Evolutionary conservation across 2,797 vertebrate genomes (phyloP).

Genomic region (Clamator glandarius): DNA sequence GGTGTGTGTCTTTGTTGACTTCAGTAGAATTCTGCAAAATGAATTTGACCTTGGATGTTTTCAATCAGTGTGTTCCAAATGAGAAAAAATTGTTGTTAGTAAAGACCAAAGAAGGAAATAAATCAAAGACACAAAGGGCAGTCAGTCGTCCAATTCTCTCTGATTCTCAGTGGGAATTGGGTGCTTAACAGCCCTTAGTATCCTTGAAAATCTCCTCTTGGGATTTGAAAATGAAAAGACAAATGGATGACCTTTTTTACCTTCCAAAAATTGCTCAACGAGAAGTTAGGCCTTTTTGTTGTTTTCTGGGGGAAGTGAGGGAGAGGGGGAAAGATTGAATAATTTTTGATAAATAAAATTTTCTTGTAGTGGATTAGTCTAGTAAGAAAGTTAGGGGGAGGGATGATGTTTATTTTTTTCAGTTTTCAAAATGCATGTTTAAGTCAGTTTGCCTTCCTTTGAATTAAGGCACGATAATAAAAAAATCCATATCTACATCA

Average conservation of each 20-base stretch:
- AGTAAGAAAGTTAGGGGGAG: neutral
- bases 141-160: conserved; percentile 59
- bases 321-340: neutral
- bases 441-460: neutral
- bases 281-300: conserved; percentile 25
- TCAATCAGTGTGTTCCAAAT: conserved; percentile 69
- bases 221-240: conserved; percentile 60
- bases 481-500: neutral
- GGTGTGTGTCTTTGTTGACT: conserved; percentile 56
- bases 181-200: conserved; percentile 69
- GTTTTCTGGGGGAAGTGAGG: neutral
- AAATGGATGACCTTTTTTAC: conserved; percentile 45
- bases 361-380: neutral
- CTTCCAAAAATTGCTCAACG: conserved; percentile 41
- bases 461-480: neutral
- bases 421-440: neutral
- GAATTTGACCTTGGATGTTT: conserved; percentile 72
- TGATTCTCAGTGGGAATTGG: conserved; percentile 68
- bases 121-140: conserved; percentile 73
- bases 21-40: conserved; percentile 59
- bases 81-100: conserved; percentile 73
- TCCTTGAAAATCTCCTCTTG: conserved; percentile 62
- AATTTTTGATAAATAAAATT: conserved; percentile 2
- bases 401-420: neutral
- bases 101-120: conserved; percentile 68